These are phyloP conservation scores for Lycocorax pyrrhopterus DNA, from an alignment of 2,113 vertebrate genomes.

Conservation along the genomic window DNA sequence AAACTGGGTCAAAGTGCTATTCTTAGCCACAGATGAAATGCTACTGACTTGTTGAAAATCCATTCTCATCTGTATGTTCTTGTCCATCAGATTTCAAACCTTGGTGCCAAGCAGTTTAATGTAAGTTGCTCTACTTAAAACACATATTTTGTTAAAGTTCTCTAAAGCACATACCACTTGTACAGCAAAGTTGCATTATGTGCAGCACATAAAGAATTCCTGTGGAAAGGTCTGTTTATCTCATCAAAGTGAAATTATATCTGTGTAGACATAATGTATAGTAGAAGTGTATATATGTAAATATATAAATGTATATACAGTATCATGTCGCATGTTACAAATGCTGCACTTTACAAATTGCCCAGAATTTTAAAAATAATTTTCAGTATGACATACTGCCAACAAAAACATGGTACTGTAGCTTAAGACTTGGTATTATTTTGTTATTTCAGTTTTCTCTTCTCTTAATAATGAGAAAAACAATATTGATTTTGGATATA, in stretches of 20 bases:
- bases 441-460: slow-evolving; percentile 62
- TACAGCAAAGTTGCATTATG: neutral
- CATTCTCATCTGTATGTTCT: neutral
- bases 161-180: neutral
- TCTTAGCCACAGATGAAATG: neutral
- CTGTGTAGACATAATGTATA: neutral
- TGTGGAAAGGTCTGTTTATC: slow-evolving; percentile 18
- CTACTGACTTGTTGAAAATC: neutral
- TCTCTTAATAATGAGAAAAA: slow-evolving; percentile 69
- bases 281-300: neutral
- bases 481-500: slow-evolving; percentile 75
- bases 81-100: neutral
- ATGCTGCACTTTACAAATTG: slow-evolving; percentile 33
- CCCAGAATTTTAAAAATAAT: slow-evolving; percentile 42
- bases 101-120: neutral
- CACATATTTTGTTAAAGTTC: neutral
- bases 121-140: neutral
- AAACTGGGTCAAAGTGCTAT: neutral
- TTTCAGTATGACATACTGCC: slow-evolving; percentile 22
- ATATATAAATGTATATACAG: neutral
- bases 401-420: slow-evolving; percentile 50
- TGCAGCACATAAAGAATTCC: neutral
- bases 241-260: slow-evolving; percentile 24
- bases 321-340: slow-evolving; percentile 25
- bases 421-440: slow-evolving; percentile 45